A percentile compares a stretch with the other conserved stretches of the same genome.
phyloP scores from a whole-genome alignment of 1,140 invertebrate genomes.

The Cepaea nemoralis region DNA sequence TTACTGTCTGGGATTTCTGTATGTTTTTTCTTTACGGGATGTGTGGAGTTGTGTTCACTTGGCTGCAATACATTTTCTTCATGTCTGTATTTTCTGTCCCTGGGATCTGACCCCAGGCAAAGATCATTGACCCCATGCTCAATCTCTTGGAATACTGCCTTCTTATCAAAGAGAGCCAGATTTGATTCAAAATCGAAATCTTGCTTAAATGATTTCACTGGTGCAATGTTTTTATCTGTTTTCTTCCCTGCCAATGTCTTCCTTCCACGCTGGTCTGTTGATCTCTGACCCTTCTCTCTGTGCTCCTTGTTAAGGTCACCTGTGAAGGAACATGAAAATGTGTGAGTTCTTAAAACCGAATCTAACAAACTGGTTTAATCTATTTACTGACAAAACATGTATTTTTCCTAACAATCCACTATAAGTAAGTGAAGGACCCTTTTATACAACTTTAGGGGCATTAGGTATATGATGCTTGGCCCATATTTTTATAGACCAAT shows the following conservation, averaged over 20 bases:
- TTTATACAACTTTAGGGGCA: too few species aligned
- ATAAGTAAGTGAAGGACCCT: too few species aligned
- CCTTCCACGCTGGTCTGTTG: not conserved
- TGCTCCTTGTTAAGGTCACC: not conserved
- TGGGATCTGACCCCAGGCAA: conserved; percentile 49
- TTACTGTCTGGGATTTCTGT: conserved; percentile 80
- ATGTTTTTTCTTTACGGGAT: conserved; percentile 78
- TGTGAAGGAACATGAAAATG: not conserved
- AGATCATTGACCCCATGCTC: conserved; percentile 69
- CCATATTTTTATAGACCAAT: too few species aligned
- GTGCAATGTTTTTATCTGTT: conserved; percentile 70
- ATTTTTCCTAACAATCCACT: too few species aligned
- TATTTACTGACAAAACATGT: too few species aligned
- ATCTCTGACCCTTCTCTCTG: not conserved
- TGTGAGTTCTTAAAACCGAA: too few species aligned
- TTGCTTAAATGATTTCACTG: conserved; percentile 76
- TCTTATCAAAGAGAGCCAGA: conserved; percentile 90
- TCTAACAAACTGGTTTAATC: too few species aligned
- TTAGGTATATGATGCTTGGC: too few species aligned
- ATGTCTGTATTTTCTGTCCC: conserved; percentile 77
- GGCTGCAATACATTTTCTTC: conserved; percentile 87
- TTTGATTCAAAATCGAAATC: conserved; percentile 95
- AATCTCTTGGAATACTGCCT: conserved; percentile 80
- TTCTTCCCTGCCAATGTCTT: conserved; percentile 13
- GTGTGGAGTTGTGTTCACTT: conserved; percentile 75